These are phyloP conservation scores for Coenonympha glycerion DNA, from an alignment of 2,888 invertebrate genomes.

Conservation along the genomic window DNA sequence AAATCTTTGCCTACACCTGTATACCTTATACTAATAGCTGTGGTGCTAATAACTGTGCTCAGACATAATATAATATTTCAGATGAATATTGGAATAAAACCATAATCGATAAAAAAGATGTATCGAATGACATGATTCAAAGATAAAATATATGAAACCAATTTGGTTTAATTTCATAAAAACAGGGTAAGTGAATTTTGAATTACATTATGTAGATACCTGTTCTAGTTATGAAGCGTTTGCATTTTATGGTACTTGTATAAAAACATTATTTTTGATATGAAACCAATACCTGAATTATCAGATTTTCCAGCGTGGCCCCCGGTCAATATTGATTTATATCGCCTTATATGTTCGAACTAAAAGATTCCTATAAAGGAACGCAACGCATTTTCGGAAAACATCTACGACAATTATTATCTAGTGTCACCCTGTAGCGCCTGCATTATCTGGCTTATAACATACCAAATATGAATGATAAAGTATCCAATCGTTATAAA, in stretches of 20 bases:
- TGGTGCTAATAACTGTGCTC: constrained; percentile 42
- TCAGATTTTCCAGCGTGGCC: constrained; percentile 39
- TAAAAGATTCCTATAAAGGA: constrained; percentile 23
- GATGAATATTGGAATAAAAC: constrained; percentile 22
- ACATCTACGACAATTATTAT: constrained; percentile 31
- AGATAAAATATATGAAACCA: constrained; percentile 36
- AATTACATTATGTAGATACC: neutral
- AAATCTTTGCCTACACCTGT: too few relatives aligned
- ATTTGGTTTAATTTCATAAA: constrained; percentile 42
- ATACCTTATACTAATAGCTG: constrained; percentile 34
- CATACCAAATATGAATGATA: too few relatives aligned
- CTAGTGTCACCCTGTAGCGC: too few relatives aligned
- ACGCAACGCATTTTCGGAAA: constrained; percentile 31
- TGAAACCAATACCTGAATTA: constrained; percentile 45
- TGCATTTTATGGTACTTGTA: too few relatives aligned
- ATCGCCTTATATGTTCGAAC: constrained; percentile 34
- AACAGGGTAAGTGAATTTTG: neutral
- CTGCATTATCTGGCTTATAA: too few relatives aligned
- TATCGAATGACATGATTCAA: constrained; percentile 31
- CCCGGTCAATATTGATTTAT: constrained; percentile 9
- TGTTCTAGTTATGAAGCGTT: too few relatives aligned
- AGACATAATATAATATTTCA: constrained; percentile 31
- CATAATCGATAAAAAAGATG: constrained; percentile 26
- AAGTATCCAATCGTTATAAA: too few relatives aligned
- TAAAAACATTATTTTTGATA: constrained; percentile 30